Evolutionary conservation across 37 sponge, comb jelly and placozoan species (phyloP), one percentile per base, ranked within the genome.

Genomic region (Bolinopsis microptera): DNA sequence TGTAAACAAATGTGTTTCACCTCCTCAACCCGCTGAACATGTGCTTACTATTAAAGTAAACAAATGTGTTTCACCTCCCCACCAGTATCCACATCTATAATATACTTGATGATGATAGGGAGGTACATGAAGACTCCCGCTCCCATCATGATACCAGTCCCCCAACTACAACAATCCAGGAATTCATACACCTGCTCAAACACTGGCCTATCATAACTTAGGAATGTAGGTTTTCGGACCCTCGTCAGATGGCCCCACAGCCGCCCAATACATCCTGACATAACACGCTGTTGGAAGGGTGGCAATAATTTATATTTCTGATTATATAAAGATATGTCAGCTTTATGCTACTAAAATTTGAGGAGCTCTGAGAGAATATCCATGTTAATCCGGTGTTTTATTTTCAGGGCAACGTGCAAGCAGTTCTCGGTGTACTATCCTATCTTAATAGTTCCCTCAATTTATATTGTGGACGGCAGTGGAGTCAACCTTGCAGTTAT

Each of bases 361-460:
- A n/a, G n/a, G n/a, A n/a, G n/a, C n/a, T n/a, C n/a, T n/a, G n/a
- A n/a, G n/a, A n/a, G n/a, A n/a, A n/a, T n/a, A n/a, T n/a, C n/a
- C n/a, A n/a, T n/a, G n/a, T 48, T 13, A 48, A 48, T 18, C 61
- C 61, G 13, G 13, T 13, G 13, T 48, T 48, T 48, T 5, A 5
- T 5, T 48, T 48, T 48, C 80, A 77, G 80, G 80, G 36, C 80
- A 8, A 33, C 80, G 21, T 77, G 80, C 21, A 22, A 86, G 31
- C 90, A 86, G 90, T 86, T 86, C 30, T 9, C 90, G 21, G 90
- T 86, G 8, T 86, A 86, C 61, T 86, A 86, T 23, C 90, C 90
- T n/a, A 86, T 86, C n/a, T 38, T 86, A 27, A 48, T 86, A 21
- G 90, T 86, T 0, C 90, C 90, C 26, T 86, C 61, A 24, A 25